Percentiles rank a stretch among this genome's conserved stretches.
These are phyloP conservation scores for Brachionus paranguensis DNA, from an alignment of 1,140 invertebrate genomes.

Conservation along the genomic window DNA sequence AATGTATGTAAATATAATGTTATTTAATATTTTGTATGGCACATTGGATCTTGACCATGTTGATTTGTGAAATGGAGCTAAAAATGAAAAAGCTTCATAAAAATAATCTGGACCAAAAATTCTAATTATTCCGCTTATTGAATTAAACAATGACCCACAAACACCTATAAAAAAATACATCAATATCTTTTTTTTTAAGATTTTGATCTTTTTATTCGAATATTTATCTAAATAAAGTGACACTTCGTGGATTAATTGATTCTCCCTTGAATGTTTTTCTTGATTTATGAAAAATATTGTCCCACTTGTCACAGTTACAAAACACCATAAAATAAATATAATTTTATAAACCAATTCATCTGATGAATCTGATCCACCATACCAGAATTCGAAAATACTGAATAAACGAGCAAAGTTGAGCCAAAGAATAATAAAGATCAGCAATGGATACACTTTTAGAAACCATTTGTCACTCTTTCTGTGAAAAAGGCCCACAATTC, in stretches of 20 bases:
- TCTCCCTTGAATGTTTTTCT: neutral
- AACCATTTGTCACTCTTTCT: neutral
- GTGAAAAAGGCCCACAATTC: neutral
- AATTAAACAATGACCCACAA: neutral
- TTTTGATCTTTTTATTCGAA: neutral
- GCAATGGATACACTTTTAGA: neutral
- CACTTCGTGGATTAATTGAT: neutral
- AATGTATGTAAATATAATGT: neutral
- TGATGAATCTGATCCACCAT: neutral
- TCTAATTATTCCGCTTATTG: neutral
- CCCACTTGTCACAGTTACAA: neutral
- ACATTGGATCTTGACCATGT: neutral
- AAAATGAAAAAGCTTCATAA: neutral
- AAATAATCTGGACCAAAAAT: conserved; percentile 3
- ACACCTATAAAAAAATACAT: neutral
- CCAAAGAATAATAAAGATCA: neutral
- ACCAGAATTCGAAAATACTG: neutral
- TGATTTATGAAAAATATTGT: conserved; percentile 26
- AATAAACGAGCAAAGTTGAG: neutral
- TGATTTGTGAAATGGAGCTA: conserved; percentile 16
- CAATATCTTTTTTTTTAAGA: neutral
- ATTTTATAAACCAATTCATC: neutral
- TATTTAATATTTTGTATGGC: neutral
- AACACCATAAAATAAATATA: neutral
- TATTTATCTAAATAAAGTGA: neutral